Conservation (phyloP, 1,140 invertebrate species). For the Nixonia krombeini region DNA sequence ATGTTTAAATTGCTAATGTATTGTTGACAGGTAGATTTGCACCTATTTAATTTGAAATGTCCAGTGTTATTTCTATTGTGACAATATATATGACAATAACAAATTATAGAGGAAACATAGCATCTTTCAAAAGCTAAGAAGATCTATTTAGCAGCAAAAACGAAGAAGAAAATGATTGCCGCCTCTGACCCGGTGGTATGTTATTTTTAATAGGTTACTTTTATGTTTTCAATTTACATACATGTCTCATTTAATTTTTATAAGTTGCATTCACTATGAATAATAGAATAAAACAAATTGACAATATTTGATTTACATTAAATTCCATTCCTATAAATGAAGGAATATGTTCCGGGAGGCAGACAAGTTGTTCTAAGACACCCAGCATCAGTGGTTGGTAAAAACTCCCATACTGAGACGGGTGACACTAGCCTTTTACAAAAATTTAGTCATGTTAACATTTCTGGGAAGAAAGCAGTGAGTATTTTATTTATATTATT, state of each 20-base stretch:
- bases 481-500: conserved; percentile 35
- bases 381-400: conserved; percentile 76
- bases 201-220: conserved; percentile 34
- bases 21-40: no score
- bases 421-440: conserved; percentile 77
- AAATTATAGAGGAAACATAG: no score
- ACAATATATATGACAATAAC: no score
- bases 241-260: not conserved
- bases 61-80: no score
- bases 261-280: not conserved
- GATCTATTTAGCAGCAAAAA: no score
- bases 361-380: conserved; percentile 84
- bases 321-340: conserved; percentile 37
- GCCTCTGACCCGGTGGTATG: conserved; percentile 85
- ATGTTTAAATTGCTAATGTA: no score
- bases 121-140: no score
- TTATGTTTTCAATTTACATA: not conserved
- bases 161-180: conserved; percentile 82
- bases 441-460: conserved; percentile 81
- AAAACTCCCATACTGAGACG: conserved; percentile 36
- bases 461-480: conserved; percentile 75
- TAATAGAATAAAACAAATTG: no score
- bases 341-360: conserved; percentile 93
- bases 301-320: no score
- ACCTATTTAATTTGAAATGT: no score